Evolutionary conservation across 2,797 vertebrate genomes (phyloP), one percentile per base, ranked within the genome.

Genomic region (Falco columbarius): DNA sequence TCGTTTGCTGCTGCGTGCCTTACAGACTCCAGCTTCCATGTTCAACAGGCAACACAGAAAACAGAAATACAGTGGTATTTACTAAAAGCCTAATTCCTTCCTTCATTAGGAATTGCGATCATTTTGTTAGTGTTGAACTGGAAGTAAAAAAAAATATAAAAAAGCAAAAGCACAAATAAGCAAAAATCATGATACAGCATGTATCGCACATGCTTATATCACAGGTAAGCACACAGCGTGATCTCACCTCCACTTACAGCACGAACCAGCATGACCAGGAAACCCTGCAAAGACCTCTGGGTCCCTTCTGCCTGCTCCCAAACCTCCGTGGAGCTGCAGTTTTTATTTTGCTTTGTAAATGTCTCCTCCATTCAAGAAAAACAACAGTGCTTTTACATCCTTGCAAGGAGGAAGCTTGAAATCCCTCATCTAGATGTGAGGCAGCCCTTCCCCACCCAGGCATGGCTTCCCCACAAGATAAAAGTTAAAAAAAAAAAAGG

Each of bases 301-400:
- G 68, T 58, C 67, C 7, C 55, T 95, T 93, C 61, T 21, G 47
- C 61, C 63, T 65, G 90, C 73, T 79, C 67, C 66, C 67, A 87
- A 47, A 72, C 71, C 90, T 81, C 62, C 9, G 14, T 20, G 79
- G 71, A 54, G 22, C 71, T 67, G 27, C 27, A 85, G 17, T 30
- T 93, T 81, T 81, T 75, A 38, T 77, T 49, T 67, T 91, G 46
- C 80, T 72, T 27, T 47, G 42, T 23, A 36, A 95, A 86, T 54
- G 76, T 30, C 95, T 93, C 80, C 74, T 89, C 82, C 81, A 24
- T 27, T 81, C 46, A 56, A 81, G n/a, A 56, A 90, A 95, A 95
- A 56, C 49, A 76, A 58, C 26, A 38, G 42, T 8, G 55, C 36
- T 17, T 84, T 66, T 66, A 36, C 19, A 93, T 7, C 30, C 55